phyloP scores from a whole-genome alignment of 2,113 vertebrate species.

The Pogona vitticeps region DNA sequence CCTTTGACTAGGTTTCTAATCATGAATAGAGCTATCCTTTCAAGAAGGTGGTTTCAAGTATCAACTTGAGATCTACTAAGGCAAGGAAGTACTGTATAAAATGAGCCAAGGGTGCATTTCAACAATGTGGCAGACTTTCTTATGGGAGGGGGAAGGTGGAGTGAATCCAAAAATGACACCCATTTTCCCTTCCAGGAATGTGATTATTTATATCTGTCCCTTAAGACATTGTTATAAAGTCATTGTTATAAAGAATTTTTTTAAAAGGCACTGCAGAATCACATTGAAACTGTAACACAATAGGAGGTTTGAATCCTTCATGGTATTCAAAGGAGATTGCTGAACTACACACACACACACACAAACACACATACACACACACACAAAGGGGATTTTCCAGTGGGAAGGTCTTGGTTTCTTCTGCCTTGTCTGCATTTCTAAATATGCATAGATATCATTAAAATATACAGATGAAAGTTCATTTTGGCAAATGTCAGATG shows the following conservation, averaged over 20 bases:
- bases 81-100: constrained; percentile 33
- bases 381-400: too few species aligned
- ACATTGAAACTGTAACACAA: neutral
- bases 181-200: neutral
- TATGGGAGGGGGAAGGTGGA: neutral
- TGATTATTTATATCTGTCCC: neutral
- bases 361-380: too few species aligned
- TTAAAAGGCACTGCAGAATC: neutral
- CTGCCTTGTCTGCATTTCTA: neutral
- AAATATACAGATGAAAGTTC: neutral
- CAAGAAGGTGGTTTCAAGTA: constrained; percentile 29
- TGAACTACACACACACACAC: neutral
- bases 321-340: neutral
- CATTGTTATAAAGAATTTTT: neutral
- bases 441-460: neutral
- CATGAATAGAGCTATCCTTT: constrained; percentile 4
- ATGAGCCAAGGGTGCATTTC: constrained; percentile 2
- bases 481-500: constrained; percentile 10
- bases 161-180: constrained; percentile 1
- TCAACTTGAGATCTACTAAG: constrained; percentile 45
- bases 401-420: constrained; percentile 12
- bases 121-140: constrained; percentile 14
- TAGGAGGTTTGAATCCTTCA: neutral
- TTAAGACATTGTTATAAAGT: too few species aligned
- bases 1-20: neutral